A percentile compares a stretch with the other conserved stretches of the same genome.
Conservation (phyloP, 2,888 invertebrate species). For the Rhyacophila evoluta region DNA sequence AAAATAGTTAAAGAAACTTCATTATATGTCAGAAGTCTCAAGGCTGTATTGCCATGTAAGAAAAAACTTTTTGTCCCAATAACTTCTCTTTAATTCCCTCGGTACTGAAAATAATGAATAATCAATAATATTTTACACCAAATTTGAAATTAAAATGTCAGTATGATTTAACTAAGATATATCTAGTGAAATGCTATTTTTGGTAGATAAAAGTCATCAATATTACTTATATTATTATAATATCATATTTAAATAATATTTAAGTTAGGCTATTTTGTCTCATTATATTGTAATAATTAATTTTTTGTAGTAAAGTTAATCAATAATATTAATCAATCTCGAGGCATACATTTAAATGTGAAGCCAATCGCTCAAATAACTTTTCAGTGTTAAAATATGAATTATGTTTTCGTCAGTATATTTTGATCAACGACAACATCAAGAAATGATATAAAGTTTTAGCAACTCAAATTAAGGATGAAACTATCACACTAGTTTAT, state of each 20-base stretch:
- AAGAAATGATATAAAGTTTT: too few species aligned
- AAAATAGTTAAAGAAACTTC: neutral
- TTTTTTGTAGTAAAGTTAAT: neutral
- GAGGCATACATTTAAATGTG: neutral
- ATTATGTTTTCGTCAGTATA: neutral
- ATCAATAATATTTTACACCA: constrained; percentile 23
- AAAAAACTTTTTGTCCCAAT: neutral
- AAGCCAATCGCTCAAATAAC: neutral
- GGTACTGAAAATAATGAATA: constrained; percentile 9
- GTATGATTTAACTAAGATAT: constrained; percentile 23
- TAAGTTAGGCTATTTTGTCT: constrained; percentile 31
- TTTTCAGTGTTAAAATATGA: neutral
- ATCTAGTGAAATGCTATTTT: constrained; percentile 43
- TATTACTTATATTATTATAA: constrained; percentile 29
- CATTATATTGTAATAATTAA: neutral
- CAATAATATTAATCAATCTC: neutral
- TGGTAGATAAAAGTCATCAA: constrained; percentile 40
- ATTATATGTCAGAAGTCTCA: neutral
- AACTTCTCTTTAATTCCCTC: neutral
- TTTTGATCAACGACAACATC: too few species aligned
- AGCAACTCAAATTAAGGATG: too few species aligned
- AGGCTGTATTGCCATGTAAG: neutral
- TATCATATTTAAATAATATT: constrained; percentile 38
- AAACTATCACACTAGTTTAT: too few species aligned
- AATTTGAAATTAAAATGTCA: constrained; percentile 24